These are phyloP conservation scores for Lepidurus couesii DNA, from an alignment of 1,140 invertebrate genomes.

Conservation along the genomic window DNA sequence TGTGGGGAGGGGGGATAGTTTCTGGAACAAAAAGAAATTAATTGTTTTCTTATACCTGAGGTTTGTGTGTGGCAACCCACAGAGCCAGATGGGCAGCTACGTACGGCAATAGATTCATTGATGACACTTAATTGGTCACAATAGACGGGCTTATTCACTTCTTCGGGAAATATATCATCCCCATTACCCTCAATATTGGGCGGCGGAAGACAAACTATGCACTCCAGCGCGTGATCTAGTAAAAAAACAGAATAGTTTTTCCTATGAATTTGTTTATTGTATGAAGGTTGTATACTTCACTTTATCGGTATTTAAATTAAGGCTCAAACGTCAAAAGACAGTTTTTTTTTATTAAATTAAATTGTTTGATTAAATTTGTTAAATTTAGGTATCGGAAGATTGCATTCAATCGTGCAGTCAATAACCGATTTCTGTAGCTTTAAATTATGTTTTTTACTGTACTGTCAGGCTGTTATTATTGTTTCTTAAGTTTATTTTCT, in stretches of 20 bases:
- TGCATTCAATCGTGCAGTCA: too few relatives aligned
- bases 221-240: neutral
- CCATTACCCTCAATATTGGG: neutral
- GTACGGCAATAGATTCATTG: neutral
- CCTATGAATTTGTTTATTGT: neutral
- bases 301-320: neutral
- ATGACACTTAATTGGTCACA: neutral
- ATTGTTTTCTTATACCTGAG: conserved; percentile 1
- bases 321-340: too few relatives aligned
- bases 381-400: too few relatives aligned
- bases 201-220: neutral
- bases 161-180: neutral
- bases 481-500: too few relatives aligned
- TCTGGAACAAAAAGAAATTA: neutral
- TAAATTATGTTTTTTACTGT: too few relatives aligned
- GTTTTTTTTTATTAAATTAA: too few relatives aligned
- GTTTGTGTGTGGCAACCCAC: conserved; percentile 6
- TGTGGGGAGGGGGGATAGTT: neutral
- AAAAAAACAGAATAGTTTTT: neutral
- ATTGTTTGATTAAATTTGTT: too few relatives aligned
- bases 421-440: too few relatives aligned
- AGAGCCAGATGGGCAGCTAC: neutral
- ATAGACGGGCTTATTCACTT: neutral
- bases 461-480: too few relatives aligned
- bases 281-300: neutral